These are phyloP conservation scores for Caenorhabditis brenneri DNA, from an alignment of 1,140 invertebrate species.

Conservation along the genomic window DNA sequence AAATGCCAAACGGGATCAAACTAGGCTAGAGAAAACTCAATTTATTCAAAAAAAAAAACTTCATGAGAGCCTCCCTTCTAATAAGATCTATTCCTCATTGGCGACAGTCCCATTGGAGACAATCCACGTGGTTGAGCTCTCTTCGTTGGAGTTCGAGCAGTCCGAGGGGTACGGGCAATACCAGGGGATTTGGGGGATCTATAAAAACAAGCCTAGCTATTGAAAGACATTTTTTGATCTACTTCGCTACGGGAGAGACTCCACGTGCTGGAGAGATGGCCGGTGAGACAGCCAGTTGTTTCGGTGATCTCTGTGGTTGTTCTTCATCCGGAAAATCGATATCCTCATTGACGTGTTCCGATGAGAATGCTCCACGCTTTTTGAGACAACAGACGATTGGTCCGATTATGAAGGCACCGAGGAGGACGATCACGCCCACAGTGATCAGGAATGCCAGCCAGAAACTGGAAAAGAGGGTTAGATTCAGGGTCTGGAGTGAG, in stretches of 20 bases:
- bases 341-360: neutral
- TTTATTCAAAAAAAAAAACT: no score
- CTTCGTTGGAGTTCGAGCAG: neutral
- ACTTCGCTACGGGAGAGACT: neutral
- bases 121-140: neutral
- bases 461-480: neutral
- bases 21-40: no score
- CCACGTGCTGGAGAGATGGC: neutral
- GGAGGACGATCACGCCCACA: neutral
- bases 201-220: no score
- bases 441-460: neutral
- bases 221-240: no score
- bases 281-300: neutral
- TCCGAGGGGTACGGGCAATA: neutral
- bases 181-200: neutral
- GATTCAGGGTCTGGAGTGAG: no score
- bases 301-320: neutral
- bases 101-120: neutral
- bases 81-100: neutral
- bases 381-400: neutral
- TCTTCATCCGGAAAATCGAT: neutral
- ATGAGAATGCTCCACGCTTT: neutral
- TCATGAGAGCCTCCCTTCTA: neutral
- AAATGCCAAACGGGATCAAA: no score
- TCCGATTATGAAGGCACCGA: neutral